These are phyloP conservation scores for Zeus faber DNA, from an alignment of 2,113 vertebrate species.

Conservation along the genomic window DNA sequence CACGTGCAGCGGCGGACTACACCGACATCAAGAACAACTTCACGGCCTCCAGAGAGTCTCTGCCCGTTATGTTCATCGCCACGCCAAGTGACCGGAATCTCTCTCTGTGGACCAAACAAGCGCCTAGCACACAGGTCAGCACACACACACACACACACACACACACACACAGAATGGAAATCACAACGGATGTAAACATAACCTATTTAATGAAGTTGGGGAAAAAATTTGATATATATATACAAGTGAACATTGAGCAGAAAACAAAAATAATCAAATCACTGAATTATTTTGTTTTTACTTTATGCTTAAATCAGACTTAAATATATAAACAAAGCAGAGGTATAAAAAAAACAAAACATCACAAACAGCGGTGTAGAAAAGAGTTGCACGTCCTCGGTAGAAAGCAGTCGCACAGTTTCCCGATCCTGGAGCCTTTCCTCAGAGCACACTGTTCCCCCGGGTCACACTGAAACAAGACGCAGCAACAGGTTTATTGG, in stretches of 20 bases:
- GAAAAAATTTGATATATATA: background rate
- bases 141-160: slow-evolving; percentile 14
- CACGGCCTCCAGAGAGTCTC: slow-evolving; percentile 76
- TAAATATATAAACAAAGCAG: too few species aligned
- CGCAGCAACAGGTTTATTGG: background rate
- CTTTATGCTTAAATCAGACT: too few species aligned
- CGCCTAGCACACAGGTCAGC: slow-evolving; percentile 85
- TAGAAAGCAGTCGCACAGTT: slow-evolving; percentile 60
- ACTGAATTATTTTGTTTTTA: too few species aligned
- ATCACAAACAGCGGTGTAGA: slow-evolving; percentile 63
- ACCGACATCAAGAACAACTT: slow-evolving; percentile 88
- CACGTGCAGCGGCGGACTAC: slow-evolving; percentile 78
- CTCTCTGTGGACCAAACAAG: slow-evolving; percentile 87
- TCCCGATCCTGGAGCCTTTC: slow-evolving; percentile 62
- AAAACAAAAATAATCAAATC: too few species aligned
- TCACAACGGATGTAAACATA: too few species aligned
- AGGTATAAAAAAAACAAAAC: too few species aligned
- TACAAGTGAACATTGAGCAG: too few species aligned
- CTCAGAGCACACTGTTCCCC: slow-evolving; percentile 62
- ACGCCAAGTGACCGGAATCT: slow-evolving; percentile 85
- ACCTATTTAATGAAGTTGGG: too few species aligned
- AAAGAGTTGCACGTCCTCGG: slow-evolving; percentile 67
- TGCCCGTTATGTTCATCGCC: slow-evolving; percentile 88
- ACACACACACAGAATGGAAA: background rate
- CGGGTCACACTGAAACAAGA: slow-evolving; percentile 54